These are phyloP conservation scores for Heliconius hewitsoni DNA, from an alignment of 1,140 invertebrate genomes.

Conservation along the genomic window DNA sequence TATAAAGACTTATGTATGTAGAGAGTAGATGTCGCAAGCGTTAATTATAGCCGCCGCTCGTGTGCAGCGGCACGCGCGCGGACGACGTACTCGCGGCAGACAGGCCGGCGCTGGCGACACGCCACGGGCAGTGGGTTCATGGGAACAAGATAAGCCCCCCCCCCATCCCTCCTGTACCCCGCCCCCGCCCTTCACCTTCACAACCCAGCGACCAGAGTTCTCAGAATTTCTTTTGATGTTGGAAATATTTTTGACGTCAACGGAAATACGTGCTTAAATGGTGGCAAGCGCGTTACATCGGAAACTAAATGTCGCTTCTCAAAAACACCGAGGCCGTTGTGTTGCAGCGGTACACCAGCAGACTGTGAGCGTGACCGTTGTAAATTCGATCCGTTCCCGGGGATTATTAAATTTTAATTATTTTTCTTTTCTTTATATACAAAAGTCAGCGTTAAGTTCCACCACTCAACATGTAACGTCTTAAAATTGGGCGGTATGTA, in stretches of 20 bases:
- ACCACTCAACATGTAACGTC: no score
- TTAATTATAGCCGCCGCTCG: slow-evolving; percentile 16
- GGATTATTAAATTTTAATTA: no score
- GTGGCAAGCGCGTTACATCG: background rate
- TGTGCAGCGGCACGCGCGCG: background rate
- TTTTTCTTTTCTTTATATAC: no score
- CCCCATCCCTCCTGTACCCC: background rate
- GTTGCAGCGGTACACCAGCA: no score
- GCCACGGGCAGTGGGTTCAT: slow-evolving; percentile 38
- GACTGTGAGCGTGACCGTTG: no score
- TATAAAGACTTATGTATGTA: background rate
- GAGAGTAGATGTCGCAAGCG: background rate
- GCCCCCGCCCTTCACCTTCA: background rate
- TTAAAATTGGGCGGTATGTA: no score
- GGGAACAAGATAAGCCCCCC: slow-evolving; percentile 15
- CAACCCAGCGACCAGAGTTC: slow-evolving; percentile 16
- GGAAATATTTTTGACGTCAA: slow-evolving; percentile 37
- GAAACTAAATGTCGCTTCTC: slow-evolving; percentile 38
- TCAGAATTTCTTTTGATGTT: slow-evolving; percentile 45
- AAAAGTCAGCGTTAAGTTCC: no score
- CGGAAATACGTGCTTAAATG: slow-evolving; percentile 34
- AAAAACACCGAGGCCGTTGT: slow-evolving; percentile 32
- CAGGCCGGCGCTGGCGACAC: slow-evolving; percentile 42
- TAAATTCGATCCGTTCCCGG: no score
- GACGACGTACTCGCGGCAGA: slow-evolving; percentile 29